Percentiles rank a stretch among this genome's conserved stretches.
These are phyloP conservation scores for Eupeodes luniger DNA, from an alignment of 2,888 invertebrate species.

Conservation along the genomic window DNA sequence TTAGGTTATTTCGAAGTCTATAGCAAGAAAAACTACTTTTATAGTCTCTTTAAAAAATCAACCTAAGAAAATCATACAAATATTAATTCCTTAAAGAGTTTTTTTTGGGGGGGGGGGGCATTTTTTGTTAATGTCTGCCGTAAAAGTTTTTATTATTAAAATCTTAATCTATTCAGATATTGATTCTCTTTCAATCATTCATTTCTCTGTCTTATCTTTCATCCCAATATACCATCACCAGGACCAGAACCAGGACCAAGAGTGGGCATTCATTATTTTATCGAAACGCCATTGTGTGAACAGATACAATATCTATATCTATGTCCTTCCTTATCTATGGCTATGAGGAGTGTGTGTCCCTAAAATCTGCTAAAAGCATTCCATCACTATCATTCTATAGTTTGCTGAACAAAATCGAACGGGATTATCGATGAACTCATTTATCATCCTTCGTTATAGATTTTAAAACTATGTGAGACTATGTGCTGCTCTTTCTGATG, in stretches of 20 bases:
- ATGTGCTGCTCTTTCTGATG: neutral
- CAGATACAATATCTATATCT: neutral
- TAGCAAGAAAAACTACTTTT: no score
- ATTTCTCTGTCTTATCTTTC: neutral
- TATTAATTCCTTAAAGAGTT: neutral
- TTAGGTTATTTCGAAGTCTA: no score
- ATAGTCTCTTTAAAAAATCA: neutral
- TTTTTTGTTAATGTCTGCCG: neutral
- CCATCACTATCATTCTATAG: slow-evolving; percentile 52
- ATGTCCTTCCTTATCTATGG: no score
- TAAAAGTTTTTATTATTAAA: slow-evolving; percentile 13
- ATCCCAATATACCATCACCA: neutral
- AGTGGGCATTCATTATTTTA: neutral
- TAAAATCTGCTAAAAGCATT: slow-evolving; percentile 61
- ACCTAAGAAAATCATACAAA: neutral
- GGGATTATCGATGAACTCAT: slow-evolving; percentile 72
- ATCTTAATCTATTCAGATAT: slow-evolving; percentile 19
- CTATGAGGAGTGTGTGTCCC: neutral
- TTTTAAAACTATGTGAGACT: neutral
- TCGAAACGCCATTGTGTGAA: slow-evolving; percentile 20
- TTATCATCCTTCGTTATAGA: slow-evolving; percentile 65
- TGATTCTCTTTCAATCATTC: slow-evolving; percentile 17
- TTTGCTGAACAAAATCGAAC: slow-evolving; percentile 46
- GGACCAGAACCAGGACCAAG: neutral
- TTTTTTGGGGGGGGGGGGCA: neutral